Evolutionary conservation across 2,797 vertebrate species (phyloP).

Genomic region (Pseudopleuronectes americanus): DNA sequence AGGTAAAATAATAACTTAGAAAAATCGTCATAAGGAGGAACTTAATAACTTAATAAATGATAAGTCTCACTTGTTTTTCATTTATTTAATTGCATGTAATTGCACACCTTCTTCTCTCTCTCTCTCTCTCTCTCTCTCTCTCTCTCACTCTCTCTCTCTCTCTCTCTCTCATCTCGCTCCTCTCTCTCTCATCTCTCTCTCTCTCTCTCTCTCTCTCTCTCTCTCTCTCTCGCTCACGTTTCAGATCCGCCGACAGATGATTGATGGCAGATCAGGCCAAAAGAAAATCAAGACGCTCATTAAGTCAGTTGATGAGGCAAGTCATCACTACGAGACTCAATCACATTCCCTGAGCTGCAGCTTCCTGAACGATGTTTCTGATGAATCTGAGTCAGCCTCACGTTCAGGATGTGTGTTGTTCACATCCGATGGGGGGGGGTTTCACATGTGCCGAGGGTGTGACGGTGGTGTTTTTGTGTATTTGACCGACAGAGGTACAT

Average conservation of each 20-base stretch:
- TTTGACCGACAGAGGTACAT: conserved; percentile 90
- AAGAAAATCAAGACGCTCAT: conserved; percentile 93
- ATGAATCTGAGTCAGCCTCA: conserved; percentile 59
- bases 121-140: neutral
- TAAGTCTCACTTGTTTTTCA: neutral
- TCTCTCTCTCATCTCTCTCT: conserved; percentile 1
- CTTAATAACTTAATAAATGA: too few relatives aligned
- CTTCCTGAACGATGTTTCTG: conserved; percentile 56
- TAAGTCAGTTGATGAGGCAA: conserved; percentile 98
- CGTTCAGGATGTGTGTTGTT: conserved; percentile 46
- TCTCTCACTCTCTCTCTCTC: neutral
- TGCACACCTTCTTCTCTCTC: conserved; percentile 1
- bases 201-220: neutral
- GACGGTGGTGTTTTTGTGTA: conserved; percentile 13
- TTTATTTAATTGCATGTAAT: neutral
- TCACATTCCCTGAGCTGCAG: conserved; percentile 63
- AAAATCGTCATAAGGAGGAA: neutral
- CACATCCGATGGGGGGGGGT: conserved; percentile 20
- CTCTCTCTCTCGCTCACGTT: conserved; percentile 9
- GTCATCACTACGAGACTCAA: conserved; percentile 74
- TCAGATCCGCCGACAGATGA: conserved; percentile 96
- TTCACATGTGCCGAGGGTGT: conserved; percentile 14
- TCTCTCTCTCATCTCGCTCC: neutral
- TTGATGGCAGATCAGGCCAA: conserved; percentile 91
- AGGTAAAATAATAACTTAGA: conserved; percentile 78